A percentile compares a stretch with the other conserved stretches of the same genome.
Evolutionary conservation across 2,888 invertebrate species (phyloP).

Genomic region (Ochropleura plecta): DNA sequence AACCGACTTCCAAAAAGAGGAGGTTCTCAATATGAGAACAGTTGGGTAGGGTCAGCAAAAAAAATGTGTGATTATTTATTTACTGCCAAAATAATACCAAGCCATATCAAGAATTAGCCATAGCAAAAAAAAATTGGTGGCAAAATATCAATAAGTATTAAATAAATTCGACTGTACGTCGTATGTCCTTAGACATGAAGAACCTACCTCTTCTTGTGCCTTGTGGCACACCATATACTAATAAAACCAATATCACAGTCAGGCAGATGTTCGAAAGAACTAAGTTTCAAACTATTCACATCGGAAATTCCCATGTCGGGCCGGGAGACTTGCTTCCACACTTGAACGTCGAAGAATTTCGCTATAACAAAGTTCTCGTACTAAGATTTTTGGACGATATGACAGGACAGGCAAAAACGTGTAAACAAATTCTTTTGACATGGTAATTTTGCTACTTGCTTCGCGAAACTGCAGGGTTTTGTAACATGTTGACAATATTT

Average conservation of each 20-base stretch:
- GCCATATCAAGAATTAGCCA: too few relatives aligned
- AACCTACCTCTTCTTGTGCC: neutral
- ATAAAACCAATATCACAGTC: conserved; percentile 41
- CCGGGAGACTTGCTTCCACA: conserved; percentile 62
- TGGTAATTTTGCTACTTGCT: conserved; percentile 80
- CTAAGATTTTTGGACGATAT: conserved; percentile 75
- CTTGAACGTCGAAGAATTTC: conserved; percentile 69
- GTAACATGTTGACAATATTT: conserved; percentile 26
- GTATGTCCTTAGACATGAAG: neutral
- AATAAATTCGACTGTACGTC: too few relatives aligned
- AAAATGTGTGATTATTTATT: too few relatives aligned
- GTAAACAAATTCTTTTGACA: conserved; percentile 85
- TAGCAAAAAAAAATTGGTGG: too few relatives aligned
- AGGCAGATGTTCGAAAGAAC: conserved; percentile 56
- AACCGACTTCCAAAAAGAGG: too few relatives aligned
- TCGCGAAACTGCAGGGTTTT: conserved; percentile 66
- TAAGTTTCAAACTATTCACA: conserved; percentile 56
- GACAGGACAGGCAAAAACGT: conserved; percentile 75
- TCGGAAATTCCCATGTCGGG: conserved; percentile 57
- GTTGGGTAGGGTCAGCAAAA: too few relatives aligned
- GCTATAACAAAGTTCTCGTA: conserved; percentile 74
- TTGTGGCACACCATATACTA: conserved; percentile 13
- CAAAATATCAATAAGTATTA: too few relatives aligned
- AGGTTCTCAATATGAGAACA: too few relatives aligned
- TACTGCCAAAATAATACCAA: too few relatives aligned